These are phyloP conservation scores for Andrena bicolor DNA, from an alignment of 2,888 invertebrate species.

Conservation along the genomic window DNA sequence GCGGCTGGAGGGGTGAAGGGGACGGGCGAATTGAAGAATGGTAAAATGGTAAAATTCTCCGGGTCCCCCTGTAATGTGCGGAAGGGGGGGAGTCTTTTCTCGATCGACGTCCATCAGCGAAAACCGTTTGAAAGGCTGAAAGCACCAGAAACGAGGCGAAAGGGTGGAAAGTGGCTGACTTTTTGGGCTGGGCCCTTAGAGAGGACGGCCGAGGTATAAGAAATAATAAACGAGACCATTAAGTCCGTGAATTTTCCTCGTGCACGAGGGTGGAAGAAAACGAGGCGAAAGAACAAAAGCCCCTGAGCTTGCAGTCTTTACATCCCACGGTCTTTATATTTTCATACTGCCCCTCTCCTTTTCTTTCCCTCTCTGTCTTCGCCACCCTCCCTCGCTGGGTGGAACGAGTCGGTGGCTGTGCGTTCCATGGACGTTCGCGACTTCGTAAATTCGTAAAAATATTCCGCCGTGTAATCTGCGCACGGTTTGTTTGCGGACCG, in stretches of 20 bases:
- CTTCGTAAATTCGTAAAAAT: constrained; percentile 68
- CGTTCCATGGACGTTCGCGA: constrained; percentile 15
- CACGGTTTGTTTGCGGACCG: constrained; percentile 57
- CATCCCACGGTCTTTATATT: constrained; percentile 73
- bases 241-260: constrained; percentile 79
- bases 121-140: constrained; percentile 57
- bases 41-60: constrained; percentile 35
- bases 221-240: constrained; percentile 84
- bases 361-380: constrained; percentile 8
- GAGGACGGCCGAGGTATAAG: constrained; percentile 78
- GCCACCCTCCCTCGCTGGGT: neutral
- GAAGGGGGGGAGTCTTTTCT: constrained; percentile 21
- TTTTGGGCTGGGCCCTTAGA: constrained; percentile 73
- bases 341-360: constrained; percentile 62
- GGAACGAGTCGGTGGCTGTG: neutral
- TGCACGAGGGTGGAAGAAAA: constrained; percentile 72
- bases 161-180: constrained; percentile 70
- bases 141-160: constrained; percentile 60
- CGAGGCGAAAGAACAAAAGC: constrained; percentile 74
- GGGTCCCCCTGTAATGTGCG: constrained; percentile 4
- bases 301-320: constrained; percentile 75
- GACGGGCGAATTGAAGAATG: neutral
- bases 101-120: constrained; percentile 59
- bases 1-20: neutral
- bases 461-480: constrained; percentile 58